A percentile compares a stretch with the other conserved stretches of the same genome.
These are phyloP conservation scores for Tetrao urogallus DNA, from an alignment of 2,113 vertebrate species.

Conservation along the genomic window DNA sequence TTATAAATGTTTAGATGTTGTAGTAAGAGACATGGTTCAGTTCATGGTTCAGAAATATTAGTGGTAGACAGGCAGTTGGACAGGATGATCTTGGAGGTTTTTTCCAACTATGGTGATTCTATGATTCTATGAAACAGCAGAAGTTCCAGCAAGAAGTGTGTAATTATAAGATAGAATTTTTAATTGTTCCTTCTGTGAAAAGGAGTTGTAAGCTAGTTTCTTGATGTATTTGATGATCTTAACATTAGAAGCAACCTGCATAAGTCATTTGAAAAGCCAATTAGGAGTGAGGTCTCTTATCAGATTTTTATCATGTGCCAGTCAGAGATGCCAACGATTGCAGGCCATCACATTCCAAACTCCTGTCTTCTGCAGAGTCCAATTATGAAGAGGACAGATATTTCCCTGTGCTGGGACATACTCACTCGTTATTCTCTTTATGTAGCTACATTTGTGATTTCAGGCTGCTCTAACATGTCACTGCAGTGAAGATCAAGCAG, in stretches of 20 bases:
- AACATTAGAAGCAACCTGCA: neutral
- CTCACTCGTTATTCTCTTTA: neutral
- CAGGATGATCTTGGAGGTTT: no score
- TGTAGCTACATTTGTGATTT: neutral
- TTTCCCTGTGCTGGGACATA: neutral
- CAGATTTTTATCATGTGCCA: neutral
- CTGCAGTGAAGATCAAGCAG: neutral
- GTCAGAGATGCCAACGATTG: neutral
- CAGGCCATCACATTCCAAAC: constrained; percentile 1
- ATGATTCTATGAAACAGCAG: neutral
- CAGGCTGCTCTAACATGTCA: neutral
- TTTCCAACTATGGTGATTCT: no score
- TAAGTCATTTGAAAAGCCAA: neutral
- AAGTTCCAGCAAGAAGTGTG: neutral
- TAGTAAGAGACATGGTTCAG: no score
- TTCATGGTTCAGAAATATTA: no score
- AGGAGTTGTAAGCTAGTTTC: neutral
- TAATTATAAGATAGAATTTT: neutral
- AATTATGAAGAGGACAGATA: neutral
- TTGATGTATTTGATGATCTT: neutral
- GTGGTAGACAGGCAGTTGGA: no score
- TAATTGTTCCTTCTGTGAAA: neutral
- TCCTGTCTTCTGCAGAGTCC: neutral
- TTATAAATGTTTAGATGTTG: no score
- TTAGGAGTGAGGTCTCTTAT: neutral